These are phyloP conservation scores for Drosophila fungiperda DNA, from an alignment of 2,888 invertebrate species.

Conservation along the genomic window DNA sequence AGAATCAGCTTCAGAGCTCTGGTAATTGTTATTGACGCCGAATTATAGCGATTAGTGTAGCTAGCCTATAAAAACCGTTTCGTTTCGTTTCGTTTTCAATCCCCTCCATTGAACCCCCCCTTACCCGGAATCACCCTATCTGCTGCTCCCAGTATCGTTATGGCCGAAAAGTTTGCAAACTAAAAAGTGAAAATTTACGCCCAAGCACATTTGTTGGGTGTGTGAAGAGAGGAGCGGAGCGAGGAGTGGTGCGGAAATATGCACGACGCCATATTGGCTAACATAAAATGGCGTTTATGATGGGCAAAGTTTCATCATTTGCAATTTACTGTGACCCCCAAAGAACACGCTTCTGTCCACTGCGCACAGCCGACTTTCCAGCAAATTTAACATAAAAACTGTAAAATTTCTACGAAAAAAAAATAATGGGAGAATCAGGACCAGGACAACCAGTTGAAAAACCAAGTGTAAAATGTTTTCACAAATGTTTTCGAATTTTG, in stretches of 20 bases:
- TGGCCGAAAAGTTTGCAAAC: slow-evolving; percentile 47
- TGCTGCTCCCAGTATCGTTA: slow-evolving; percentile 1
- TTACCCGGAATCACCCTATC: too few species aligned
- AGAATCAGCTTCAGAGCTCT: slow-evolving; percentile 22
- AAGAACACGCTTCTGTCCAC: slow-evolving; percentile 17
- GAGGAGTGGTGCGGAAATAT: slow-evolving; percentile 17
- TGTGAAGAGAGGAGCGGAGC: not conserved
- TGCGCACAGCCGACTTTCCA: slow-evolving; percentile 50
- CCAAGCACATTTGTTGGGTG: slow-evolving; percentile 39
- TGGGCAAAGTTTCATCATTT: slow-evolving; percentile 75
- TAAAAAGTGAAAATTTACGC: slow-evolving; percentile 71
- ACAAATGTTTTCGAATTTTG: slow-evolving; percentile 51
- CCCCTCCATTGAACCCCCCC: not conserved
- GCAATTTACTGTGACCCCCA: slow-evolving; percentile 66
- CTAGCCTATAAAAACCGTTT: slow-evolving; percentile 26
- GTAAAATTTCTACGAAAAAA: slow-evolving; percentile 15
- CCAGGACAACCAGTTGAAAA: not conserved
- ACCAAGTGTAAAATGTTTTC: slow-evolving; percentile 54
- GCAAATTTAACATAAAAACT: slow-evolving; percentile 71
- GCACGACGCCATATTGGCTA: slow-evolving; percentile 71
- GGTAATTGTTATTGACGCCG: slow-evolving; percentile 72
- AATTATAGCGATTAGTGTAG: slow-evolving; percentile 70
- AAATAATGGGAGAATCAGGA: not conserved
- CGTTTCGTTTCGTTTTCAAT: slow-evolving; percentile 1
- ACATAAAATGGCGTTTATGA: slow-evolving; percentile 76